A percentile compares a stretch with the other conserved stretches of the same genome.
Evolutionary conservation across 2,113 vertebrate species (phyloP).

Genomic region (Tenebrosternarchus preto): DNA sequence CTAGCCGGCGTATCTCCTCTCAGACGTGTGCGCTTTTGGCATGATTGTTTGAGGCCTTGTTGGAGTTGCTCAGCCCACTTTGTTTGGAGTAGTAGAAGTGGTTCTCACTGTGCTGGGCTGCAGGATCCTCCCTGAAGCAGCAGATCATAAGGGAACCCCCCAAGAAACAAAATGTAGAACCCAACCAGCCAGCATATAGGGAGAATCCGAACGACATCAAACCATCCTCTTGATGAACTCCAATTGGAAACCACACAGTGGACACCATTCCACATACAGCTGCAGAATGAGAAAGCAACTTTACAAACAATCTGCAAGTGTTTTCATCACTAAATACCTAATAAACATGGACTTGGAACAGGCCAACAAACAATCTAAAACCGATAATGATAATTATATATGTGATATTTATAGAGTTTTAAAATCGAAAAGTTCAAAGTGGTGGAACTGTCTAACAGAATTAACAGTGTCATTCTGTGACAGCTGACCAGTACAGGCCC

Average conservation of each 20-base stretch:
- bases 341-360: background rate
- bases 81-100: constrained; percentile 90
- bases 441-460: background rate
- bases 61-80: constrained; percentile 63
- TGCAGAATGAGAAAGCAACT: constrained; percentile 58
- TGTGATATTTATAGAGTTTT: too few species aligned
- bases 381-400: too few species aligned
- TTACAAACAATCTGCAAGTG: background rate
- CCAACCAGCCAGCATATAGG: constrained; percentile 91
- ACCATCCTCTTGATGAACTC: constrained; percentile 78
- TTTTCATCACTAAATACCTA: background rate
- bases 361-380: background rate
- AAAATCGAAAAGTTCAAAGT: background rate
- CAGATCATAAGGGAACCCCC: constrained; percentile 83
- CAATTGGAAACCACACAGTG: constrained; percentile 92
- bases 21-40: constrained; percentile 91
- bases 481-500: constrained; percentile 1
- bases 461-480: background rate
- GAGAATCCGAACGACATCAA: constrained; percentile 94
- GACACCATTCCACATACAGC: constrained; percentile 83
- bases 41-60: constrained; percentile 79
- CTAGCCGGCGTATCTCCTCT: constrained; percentile 31
- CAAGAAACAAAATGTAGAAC: constrained; percentile 84
- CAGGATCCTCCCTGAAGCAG: constrained; percentile 69
- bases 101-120: constrained; percentile 70